Conservation (phyloP, 2,888 invertebrate genomes). For the Zeuzera pyrina region DNA sequence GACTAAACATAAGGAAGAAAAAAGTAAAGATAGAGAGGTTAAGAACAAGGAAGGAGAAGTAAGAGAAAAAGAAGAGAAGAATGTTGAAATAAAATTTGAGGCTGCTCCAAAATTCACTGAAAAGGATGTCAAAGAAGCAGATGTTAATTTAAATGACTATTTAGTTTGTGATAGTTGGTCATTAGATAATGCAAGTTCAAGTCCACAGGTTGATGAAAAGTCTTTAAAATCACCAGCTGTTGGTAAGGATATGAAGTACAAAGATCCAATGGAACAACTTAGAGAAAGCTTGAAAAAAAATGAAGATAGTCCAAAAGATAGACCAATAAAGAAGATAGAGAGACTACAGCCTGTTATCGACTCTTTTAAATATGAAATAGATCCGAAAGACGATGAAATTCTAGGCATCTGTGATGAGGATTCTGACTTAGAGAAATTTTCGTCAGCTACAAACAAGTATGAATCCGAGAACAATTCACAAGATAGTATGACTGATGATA, state of each 20-base stretch:
- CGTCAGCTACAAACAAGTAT: constrained; percentile 21
- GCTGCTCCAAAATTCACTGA: constrained; percentile 8
- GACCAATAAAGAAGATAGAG: constrained; percentile 26
- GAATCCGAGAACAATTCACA: constrained; percentile 37
- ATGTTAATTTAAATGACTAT: constrained; percentile 54
- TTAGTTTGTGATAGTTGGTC: constrained; percentile 68
- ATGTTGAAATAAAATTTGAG: too few relatives aligned
- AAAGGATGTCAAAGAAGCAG: constrained; percentile 34
- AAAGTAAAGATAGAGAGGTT: constrained; percentile 3
- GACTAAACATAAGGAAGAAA: constrained; percentile 5
- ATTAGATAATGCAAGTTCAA: constrained; percentile 39
- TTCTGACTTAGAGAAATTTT: constrained; percentile 30
- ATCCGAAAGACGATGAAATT: constrained; percentile 45
- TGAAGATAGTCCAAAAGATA: constrained; percentile 20
- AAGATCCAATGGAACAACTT: constrained; percentile 25
- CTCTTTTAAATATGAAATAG: constrained; percentile 57
- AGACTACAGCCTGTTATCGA: constrained; percentile 56
- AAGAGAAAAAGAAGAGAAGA: constrained; percentile 21
- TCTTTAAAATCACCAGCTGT: constrained; percentile 1
- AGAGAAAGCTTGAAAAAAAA: constrained; percentile 22
- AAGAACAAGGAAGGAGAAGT: constrained; percentile 6
- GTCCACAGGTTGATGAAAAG: constrained; percentile 36
- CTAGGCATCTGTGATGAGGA: constrained; percentile 43
- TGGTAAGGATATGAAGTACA: constrained; percentile 5
- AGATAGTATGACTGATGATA: constrained; percentile 48